These are phyloP conservation scores for Ciconia boyciana DNA, from an alignment of 2,113 vertebrate species.

Conservation along the genomic window DNA sequence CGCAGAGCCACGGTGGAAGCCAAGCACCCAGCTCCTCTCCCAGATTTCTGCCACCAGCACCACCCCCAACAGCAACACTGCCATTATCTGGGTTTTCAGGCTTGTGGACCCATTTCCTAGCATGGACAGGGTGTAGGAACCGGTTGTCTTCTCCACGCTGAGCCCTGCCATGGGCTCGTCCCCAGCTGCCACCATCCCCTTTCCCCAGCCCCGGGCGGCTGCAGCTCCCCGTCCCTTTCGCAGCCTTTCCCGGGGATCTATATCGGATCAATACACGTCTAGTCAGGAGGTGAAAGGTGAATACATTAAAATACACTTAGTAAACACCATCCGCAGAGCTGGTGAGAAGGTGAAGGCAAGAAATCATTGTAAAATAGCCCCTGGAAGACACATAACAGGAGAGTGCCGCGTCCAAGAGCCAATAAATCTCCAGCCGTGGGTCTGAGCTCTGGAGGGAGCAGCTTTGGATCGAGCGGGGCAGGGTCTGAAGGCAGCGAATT, in stretches of 20 bases:
- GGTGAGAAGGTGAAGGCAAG: slow-evolving; percentile 24
- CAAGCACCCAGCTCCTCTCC: background rate
- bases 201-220: background rate
- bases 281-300: slow-evolving; percentile 30
- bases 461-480: background rate
- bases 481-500: background rate
- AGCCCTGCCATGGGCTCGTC: background rate
- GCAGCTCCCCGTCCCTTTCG: background rate
- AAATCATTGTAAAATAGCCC: background rate
- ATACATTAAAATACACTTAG: slow-evolving; percentile 46
- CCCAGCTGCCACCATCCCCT: background rate
- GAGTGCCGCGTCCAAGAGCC: background rate
- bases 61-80: fast-evolving
- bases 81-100: background rate
- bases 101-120: background rate
- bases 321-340: background rate
- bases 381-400: background rate
- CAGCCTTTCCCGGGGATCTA: background rate
- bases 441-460: background rate
- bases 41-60: background rate
- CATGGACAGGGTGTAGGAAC: fast-evolving
- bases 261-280: background rate
- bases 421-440: background rate
- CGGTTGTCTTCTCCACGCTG: fast-evolving
- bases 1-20: fast-evolving